Base-by-base conservation (phyloP, 2,888 invertebrate species). In the Hymenopus coronatus region DNA sequence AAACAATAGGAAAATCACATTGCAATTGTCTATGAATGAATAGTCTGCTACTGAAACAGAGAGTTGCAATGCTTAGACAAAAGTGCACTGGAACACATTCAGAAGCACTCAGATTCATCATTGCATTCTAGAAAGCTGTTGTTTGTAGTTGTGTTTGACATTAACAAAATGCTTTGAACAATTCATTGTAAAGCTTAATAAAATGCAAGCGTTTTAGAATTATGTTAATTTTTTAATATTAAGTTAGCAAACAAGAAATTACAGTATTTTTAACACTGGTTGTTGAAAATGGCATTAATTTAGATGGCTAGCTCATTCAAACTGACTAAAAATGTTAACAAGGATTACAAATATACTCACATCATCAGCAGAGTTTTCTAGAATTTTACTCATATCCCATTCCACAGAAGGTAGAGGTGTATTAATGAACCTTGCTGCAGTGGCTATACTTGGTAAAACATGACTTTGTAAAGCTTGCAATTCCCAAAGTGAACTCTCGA, bases 401-500 rank as follows among this genome's bases (percentile, higher is more conserved):
- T 97, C 97, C 20, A 95, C 93, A 27, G 94, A 94, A 0, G 96
- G 96, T 83, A 97, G 92, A 1, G 95, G 95, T 87, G 95, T 94
- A 88, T 95, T 95, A 88, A 97, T 96, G 91, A 97, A 96, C 91
- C 81, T 90, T 0, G 98, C 97, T 0, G 96, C 96, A 85, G 94
- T 94, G 28, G 96, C 95, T 14, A 98, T 96, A 90, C 95, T 95
- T 6, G 98, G 97, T 91, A 96, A 92, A 20, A 95, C 94, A 92
- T 98, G 97, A 90, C 95, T 94, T 92, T 97, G 96, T 90, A 98
- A 94, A 20, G 97, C 96, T 91, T 96, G 95, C 90, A 98, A 95
- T 94, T 99, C 99, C 99, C 99, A 99, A 89, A 99, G 94, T 86
- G 97, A 98, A 92, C 98, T 98, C 90, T 97, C 96, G 8, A 98